phyloP scores from a whole-genome alignment of 2,888 invertebrate genomes.

The Mythimna albipuncta region DNA sequence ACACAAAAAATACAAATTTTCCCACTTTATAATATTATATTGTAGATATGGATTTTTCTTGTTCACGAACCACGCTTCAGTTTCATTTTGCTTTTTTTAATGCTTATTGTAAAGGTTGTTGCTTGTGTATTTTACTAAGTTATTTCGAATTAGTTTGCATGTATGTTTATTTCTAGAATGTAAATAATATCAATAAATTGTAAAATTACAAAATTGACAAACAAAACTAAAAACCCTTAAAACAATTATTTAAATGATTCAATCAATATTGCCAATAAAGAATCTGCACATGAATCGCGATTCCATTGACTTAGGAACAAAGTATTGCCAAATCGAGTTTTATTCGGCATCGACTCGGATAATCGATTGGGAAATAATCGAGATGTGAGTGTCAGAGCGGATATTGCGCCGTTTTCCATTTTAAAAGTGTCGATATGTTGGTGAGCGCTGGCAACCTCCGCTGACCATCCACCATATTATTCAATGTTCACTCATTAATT shows the following conservation, averaged over 20 bases:
- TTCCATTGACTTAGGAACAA: slow-evolving; percentile 63
- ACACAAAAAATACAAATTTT: no score
- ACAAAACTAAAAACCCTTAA: not conserved
- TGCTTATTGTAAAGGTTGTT: no score
- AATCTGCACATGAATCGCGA: slow-evolving; percentile 38
- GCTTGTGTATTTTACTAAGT: no score
- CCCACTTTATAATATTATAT: no score
- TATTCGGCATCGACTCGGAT: slow-evolving; percentile 74
- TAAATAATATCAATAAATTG: no score
- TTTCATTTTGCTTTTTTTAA: no score
- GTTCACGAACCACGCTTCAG: no score
- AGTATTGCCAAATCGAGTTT: slow-evolving; percentile 71
- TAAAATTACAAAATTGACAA: no score
- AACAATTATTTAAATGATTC: slow-evolving; percentile 22
- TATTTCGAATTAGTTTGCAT: no score
- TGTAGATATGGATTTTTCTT: no score
- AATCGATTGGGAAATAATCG: slow-evolving; percentile 83
- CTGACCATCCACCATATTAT: slow-evolving; percentile 36
- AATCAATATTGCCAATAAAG: slow-evolving; percentile 20
- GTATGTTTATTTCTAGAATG: no score
- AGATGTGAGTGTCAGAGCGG: slow-evolving; percentile 78
- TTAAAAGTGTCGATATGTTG: slow-evolving; percentile 73
- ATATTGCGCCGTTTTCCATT: slow-evolving; percentile 85
- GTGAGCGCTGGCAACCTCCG: slow-evolving; percentile 20
- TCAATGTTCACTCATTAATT: slow-evolving; percentile 53